These are phyloP conservation scores for Mactromeris polynyma DNA, from an alignment of 2,888 invertebrate genomes.

Conservation along the genomic window DNA sequence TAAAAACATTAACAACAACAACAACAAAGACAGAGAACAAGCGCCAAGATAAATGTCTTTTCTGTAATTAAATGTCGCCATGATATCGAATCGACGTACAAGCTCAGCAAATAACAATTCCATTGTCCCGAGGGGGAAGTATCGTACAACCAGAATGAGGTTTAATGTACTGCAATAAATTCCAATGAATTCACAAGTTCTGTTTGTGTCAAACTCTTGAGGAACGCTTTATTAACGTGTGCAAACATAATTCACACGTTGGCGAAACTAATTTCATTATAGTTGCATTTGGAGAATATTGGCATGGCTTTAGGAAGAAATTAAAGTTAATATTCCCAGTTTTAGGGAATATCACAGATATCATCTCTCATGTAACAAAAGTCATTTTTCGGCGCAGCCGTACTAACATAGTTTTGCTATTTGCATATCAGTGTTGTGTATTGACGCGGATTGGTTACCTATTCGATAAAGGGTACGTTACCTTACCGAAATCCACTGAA, in stretches of 20 bases:
- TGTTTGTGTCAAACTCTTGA: not conserved
- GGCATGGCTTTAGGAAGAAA: not conserved
- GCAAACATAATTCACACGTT: not conserved
- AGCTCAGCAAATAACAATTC: constrained; percentile 16
- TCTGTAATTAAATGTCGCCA: constrained; percentile 43
- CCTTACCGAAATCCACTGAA: no score
- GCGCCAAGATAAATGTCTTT: constrained; percentile 38
- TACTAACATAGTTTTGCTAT: no score
- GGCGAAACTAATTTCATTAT: not conserved
- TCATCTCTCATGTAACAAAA: no score
- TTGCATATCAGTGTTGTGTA: no score
- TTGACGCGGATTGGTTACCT: no score
- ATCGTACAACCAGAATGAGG: not conserved
- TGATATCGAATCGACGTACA: not conserved
- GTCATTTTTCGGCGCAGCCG: no score
- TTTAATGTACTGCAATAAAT: constrained; percentile 18
- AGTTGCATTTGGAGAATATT: not conserved
- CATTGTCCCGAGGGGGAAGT: constrained; percentile 8
- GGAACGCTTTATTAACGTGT: not conserved
- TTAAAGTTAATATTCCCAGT: no score
- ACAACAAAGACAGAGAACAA: constrained; percentile 25
- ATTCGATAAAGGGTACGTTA: no score
- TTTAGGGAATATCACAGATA: no score
- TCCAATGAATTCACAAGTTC: constrained; percentile 1
- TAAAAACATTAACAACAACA: constrained; percentile 28